A percentile compares a stretch with the other conserved stretches of the same genome.
Evolutionary conservation across 2,888 invertebrate species (phyloP).

Genomic region (Scaptomyza parva): DNA sequence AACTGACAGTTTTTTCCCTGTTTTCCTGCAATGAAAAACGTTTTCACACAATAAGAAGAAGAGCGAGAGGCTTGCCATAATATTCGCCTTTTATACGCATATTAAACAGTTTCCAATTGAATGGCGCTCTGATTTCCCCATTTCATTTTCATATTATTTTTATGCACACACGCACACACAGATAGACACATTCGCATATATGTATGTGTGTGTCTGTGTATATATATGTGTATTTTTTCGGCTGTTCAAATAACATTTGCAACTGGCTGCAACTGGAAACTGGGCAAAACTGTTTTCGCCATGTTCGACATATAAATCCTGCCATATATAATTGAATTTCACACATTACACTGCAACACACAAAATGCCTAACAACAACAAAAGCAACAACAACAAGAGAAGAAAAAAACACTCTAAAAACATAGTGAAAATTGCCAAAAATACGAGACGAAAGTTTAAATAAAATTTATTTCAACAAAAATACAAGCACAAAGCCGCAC

Average conservation of each 20-base stretch:
- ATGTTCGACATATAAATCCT: conserved; percentile 75
- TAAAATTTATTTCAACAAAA: conserved; percentile 79
- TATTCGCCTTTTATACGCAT: conserved; percentile 71
- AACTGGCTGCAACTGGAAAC: conserved; percentile 43
- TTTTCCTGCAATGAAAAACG: conserved; percentile 27
- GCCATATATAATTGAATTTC: conserved; percentile 75
- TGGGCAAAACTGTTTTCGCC: conserved; percentile 47
- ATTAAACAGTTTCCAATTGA: conserved; percentile 75
- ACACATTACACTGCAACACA: conserved; percentile 66
- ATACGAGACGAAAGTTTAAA: conserved; percentile 75
- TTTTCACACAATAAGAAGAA: conserved; percentile 30
- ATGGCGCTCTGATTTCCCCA: conserved; percentile 67
- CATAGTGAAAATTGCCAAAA: conserved; percentile 44
- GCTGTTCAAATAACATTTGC: conserved; percentile 53
- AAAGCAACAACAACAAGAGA: too few relatives aligned
- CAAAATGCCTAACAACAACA: conserved; percentile 8
- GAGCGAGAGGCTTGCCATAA: conserved; percentile 45
- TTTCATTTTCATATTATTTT: conserved; percentile 63
- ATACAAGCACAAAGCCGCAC: conserved; percentile 35
- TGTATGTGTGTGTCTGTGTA: conserved; percentile 1
- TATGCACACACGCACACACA: conserved; percentile 15
- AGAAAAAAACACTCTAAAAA: conserved; percentile 17
- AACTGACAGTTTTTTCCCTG: neutral
- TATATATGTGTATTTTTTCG: conserved; percentile 25
- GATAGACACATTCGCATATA: neutral